These are phyloP conservation scores for Cinclus cinclus DNA, from an alignment of 2,113 vertebrate species.

Conservation along the genomic window DNA sequence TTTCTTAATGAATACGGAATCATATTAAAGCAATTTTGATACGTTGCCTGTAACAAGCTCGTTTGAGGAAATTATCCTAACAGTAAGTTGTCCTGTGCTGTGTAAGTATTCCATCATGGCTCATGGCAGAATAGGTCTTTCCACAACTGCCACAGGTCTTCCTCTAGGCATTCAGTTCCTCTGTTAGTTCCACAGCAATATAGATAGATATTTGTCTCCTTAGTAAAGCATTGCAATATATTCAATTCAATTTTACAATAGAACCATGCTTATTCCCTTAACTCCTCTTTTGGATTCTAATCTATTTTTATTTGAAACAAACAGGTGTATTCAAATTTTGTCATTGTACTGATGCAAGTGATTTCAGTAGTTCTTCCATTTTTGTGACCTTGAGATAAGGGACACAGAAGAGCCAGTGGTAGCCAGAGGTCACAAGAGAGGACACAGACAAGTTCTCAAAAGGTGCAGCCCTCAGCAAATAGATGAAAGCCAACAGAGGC, in stretches of 20 bases:
- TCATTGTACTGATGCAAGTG: not conserved
- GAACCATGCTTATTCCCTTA: not conserved
- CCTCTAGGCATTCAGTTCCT: not conserved
- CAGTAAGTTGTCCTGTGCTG: not conserved
- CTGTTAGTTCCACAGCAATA: not conserved
- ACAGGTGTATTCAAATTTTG: not conserved
- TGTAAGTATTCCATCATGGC: not conserved
- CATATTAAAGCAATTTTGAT: not conserved
- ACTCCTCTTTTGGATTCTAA: not conserved
- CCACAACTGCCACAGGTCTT: not conserved
- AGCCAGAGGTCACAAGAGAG: not conserved
- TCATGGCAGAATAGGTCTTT: not conserved
- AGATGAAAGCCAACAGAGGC: not conserved
- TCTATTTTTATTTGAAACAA: not conserved
- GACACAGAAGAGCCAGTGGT: not conserved
- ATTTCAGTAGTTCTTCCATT: not conserved
- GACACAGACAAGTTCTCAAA: not conserved
- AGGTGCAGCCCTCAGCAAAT: not conserved
- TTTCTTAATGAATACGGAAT: not conserved
- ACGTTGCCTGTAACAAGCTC: not conserved
- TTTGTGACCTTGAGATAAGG: not conserved
- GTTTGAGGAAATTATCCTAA: not conserved
- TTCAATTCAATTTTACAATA: not conserved
- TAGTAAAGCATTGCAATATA: not conserved
- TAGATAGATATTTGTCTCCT: not conserved